Conservation (phyloP, 2,113 vertebrate genomes). For the Bos indicus region DNA sequence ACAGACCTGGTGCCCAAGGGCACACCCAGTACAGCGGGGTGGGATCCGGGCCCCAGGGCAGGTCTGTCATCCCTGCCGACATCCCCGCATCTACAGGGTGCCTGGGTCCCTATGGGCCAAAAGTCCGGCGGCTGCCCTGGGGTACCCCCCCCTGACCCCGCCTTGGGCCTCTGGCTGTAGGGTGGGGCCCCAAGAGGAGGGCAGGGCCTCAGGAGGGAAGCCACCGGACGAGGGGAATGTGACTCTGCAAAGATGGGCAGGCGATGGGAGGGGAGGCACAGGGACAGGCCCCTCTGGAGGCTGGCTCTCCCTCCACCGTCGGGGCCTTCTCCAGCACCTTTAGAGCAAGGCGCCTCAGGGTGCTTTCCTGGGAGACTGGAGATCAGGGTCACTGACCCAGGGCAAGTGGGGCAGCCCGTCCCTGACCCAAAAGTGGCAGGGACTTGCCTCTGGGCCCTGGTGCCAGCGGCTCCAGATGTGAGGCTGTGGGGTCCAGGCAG, state of each 20-base stretch:
- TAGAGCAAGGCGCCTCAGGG: neutral
- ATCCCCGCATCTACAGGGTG: neutral
- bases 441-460: neutral
- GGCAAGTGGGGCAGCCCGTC: neutral
- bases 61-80: no score
- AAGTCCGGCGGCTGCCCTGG: neutral
- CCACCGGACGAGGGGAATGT: fast-evolving
- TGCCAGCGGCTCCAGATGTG: neutral
- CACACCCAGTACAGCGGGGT: neutral
- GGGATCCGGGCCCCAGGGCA: neutral
- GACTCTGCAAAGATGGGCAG: neutral
- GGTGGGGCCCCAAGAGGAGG: neutral
- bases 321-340: neutral
- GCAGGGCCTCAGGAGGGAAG: neutral
- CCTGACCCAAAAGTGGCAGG: neutral
- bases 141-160: fast-evolving
- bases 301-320: neutral
- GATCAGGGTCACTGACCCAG: neutral
- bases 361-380: neutral
- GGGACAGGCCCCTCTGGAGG: neutral
- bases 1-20: neutral
- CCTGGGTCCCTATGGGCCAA: neutral
- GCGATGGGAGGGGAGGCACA: neutral
- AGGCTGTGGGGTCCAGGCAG: neutral
- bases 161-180: neutral